Percentiles rank a stretch among this genome's conserved stretches.
phyloP scores from a whole-genome alignment of 2,888 invertebrate genomes.

The Entomobrya multifasciata region DNA sequence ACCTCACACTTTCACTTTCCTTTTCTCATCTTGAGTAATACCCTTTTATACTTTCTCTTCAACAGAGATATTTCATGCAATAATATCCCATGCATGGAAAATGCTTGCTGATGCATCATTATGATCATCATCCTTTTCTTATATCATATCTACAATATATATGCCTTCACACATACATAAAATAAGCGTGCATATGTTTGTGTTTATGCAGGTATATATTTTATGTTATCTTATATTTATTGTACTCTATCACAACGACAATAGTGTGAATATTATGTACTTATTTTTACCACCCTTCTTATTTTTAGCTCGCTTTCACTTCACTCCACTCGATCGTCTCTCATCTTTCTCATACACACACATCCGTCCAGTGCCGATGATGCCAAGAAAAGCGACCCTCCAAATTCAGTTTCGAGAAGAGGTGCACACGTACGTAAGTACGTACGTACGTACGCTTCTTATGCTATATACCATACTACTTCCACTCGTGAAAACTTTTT shows the following conservation, averaged over 20 bases:
- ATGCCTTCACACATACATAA: slow-evolving; percentile 3
- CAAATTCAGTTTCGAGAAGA: slow-evolving; percentile 18
- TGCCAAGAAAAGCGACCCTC: slow-evolving; percentile 40
- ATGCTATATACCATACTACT: neutral
- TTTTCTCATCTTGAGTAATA: slow-evolving; percentile 37
- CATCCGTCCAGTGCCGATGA: slow-evolving; percentile 43
- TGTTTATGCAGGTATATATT: neutral
- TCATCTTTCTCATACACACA: slow-evolving; percentile 61
- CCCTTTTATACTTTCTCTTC: slow-evolving; percentile 1
- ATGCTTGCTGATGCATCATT: slow-evolving; percentile 36
- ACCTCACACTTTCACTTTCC: slow-evolving; percentile 65
- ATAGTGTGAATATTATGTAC: slow-evolving; percentile 50
- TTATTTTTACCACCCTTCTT: slow-evolving; percentile 55
- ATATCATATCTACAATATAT: slow-evolving; percentile 29
- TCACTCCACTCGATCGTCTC: slow-evolving; percentile 52
- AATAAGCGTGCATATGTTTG: slow-evolving; percentile 1
- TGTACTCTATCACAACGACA: neutral
- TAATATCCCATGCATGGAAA: slow-evolving; percentile 39
- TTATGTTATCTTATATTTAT: neutral
- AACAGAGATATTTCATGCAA: slow-evolving; percentile 10
- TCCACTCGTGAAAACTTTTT: too few species aligned
- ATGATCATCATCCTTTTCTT: slow-evolving; percentile 35
- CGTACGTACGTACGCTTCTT: too few species aligned
- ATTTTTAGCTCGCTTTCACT: slow-evolving; percentile 59
- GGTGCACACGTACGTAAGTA: slow-evolving; percentile 16